Base-by-base conservation (phyloP, 2,888 invertebrate genomes). In the Drosophila mimetica region DNA sequence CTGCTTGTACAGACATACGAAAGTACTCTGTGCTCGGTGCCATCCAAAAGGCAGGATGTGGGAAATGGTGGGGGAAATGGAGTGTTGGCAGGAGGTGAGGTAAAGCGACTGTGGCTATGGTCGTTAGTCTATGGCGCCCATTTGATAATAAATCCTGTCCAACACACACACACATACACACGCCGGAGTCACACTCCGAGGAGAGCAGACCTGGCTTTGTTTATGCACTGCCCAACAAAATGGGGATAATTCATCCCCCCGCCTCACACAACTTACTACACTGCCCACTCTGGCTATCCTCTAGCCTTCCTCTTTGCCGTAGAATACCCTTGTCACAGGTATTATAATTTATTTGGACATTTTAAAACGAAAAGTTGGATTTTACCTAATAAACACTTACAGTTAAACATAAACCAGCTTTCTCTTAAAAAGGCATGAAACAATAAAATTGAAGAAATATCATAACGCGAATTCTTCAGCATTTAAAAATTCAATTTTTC, bases 71-170 rank as follows among this genome's bases (percentile, higher is more conserved):
- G 39, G 37, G 16, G 46, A 9, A 16, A 39, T 47, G 55, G 28
- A 46, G 55, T 37, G 39, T 18, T 13, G 28, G 16, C 14, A 11
- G 42, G 6, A 14, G 4, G 60, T 54, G 64, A 52, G 58, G 73
- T 42, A 63, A 55, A 63, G 75, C 47, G 55, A 74, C 55, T 82
- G 85, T 67, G 77, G 79, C 83, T 72, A 57, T 70, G 73, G 77
- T 86, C 78, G 80, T 83, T 80, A 77, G 82, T 83, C 80, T 79
- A 77, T 83, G 82, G 86, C 84, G 86, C 84, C 82, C 82, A 83
- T 82, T 82, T 86, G 77, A 80, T 83, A 83, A 86, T 86, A 86
- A 82, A 82, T 82, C 86, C 76, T 83, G 71, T 58, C 67, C 70
- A 61, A 20, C 50, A 11, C 63, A 57, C 41, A 25, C 36, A 39